phyloP scores from a whole-genome alignment of 2,797 vertebrate species.

The Periparus ater region DNA sequence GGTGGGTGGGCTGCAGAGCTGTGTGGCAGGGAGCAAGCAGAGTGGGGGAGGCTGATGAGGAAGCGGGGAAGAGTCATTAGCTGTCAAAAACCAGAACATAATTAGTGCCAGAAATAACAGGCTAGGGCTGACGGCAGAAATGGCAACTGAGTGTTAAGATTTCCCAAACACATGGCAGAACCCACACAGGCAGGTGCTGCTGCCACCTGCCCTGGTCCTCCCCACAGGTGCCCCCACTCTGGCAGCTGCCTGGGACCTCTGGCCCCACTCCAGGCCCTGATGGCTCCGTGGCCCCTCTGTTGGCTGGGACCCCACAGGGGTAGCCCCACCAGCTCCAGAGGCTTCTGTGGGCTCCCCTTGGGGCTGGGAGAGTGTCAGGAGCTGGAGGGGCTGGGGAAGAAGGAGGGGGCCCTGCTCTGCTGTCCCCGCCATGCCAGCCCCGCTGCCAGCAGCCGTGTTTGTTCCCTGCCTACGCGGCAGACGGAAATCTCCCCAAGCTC shows the following conservation, averaged over 20 bases:
- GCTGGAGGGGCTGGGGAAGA: background rate
- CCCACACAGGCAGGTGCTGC: constrained; percentile 50
- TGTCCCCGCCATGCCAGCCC: background rate
- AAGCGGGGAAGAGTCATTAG: constrained; percentile 50
- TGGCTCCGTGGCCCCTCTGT: background rate
- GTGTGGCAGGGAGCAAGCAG: background rate
- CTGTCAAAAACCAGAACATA: constrained; percentile 47
- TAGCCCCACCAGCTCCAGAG: too few relatives aligned
- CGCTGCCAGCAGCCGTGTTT: constrained; percentile 5
- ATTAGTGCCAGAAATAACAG: constrained; percentile 65
- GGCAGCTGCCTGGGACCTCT: background rate
- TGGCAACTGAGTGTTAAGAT: constrained; percentile 14
- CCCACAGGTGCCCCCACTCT: background rate
- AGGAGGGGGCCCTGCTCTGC: background rate
- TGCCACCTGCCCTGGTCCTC: background rate
- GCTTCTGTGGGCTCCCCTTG: rapidly evolving
- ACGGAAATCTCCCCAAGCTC: background rate
- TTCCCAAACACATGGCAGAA: constrained; percentile 35
- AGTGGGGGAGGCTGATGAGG: constrained; percentile 49
- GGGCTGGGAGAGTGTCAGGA: background rate
- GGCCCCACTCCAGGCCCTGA: rapidly evolving
- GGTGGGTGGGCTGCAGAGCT: background rate
- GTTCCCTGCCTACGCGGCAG: background rate
- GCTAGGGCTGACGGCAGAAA: constrained; percentile 39
- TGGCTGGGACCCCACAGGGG: background rate